Base-by-base conservation (phyloP, 2,113 vertebrate genomes). In the Solea senegalensis region DNA sequence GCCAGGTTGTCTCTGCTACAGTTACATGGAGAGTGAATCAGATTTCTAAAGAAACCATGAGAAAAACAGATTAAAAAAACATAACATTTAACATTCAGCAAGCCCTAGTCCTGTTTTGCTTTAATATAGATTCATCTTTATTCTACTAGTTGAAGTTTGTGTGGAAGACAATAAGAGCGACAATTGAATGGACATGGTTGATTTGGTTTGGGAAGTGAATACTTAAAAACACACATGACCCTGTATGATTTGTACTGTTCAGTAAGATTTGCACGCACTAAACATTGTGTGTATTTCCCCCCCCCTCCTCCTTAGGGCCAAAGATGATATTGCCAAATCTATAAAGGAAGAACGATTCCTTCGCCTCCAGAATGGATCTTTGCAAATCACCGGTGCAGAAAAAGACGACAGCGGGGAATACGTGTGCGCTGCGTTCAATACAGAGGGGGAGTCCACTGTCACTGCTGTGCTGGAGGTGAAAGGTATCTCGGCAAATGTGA, bases 381-480 rank as follows among this genome's bases (percentile, higher is more conserved):
- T 99, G 51, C 92, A 94, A 86, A 95, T 98, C 86, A 83, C 55
- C 48, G 58, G 62, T 0, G 86, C 93, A 3, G 88, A 76, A 2
- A 93, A 93, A 61, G 91, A 94, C 0, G 97, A 99, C 77, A 91
- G 93, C 0, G 96, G 96, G 2, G 91, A 90, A 0, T 99, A 98
- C 1, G 90, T 86, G 12, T 99, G 97, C 72, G 85, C 86, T 80
- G 95, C 95, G 69, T 86, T 79, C 44, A 99, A 97, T 71, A 83
- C 87, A 0, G 92, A 94, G 72, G 96, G 96, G 48, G 90, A 85
- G 70, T 86, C 92, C 2, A 61, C 88, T 8, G 74, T 97, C 82
- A 93, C 85, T n/a, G 95, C 96, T n/a, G 91, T 87, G 40, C 89
- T 99, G 84, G 93, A 94, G 83, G 92, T 99, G 72, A 95, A 96